Conservation (phyloP, 1,140 invertebrate species). For the Drosophila hydei region DNA sequence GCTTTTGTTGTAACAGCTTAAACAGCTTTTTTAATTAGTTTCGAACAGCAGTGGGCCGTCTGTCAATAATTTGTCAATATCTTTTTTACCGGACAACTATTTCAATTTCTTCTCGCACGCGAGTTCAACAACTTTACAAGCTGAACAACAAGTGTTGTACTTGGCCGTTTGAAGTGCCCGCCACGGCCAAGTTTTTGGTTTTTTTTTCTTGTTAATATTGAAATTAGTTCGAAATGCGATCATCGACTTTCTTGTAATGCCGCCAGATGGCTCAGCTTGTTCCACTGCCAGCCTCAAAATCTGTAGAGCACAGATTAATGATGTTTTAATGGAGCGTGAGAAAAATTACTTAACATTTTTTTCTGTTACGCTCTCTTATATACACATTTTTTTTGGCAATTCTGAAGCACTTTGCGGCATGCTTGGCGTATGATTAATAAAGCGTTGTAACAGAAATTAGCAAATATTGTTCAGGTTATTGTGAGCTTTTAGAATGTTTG, state of each 20-base stretch:
- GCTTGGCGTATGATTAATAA: conserved; percentile 66
- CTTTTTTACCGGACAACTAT: conserved; percentile 18
- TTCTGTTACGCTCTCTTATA: background rate
- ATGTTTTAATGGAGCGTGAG: conserved; percentile 79
- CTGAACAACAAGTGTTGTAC: conserved; percentile 48
- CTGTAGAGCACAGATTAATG: conserved; percentile 62
- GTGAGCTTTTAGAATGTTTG: background rate
- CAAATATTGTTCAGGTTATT: conserved; percentile 34
- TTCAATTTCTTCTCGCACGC: conserved; percentile 41
- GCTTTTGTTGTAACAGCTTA: conserved; percentile 47
- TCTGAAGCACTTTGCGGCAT: conserved; percentile 53
- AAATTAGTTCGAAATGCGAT: conserved; percentile 61
- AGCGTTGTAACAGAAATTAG: conserved; percentile 27
- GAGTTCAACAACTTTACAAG: conserved; percentile 44
- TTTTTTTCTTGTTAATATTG: conserved; percentile 47
- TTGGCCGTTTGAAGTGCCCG: conserved; percentile 68
- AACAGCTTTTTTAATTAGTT: conserved; percentile 75
- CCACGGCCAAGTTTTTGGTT: conserved; percentile 1
- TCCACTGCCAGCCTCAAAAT: conserved; percentile 12
- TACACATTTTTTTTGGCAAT: conserved; percentile 45
- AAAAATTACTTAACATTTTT: conserved; percentile 45
- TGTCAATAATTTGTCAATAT: conserved; percentile 56
- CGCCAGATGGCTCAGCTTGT: conserved; percentile 31
- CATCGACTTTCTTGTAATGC: conserved; percentile 53
- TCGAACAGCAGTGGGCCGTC: conserved; percentile 52